Percentiles rank a stretch among this genome's conserved stretches.
Conservation (phyloP, 2,888 invertebrate species). For the Lasioglossum lativentre region DNA sequence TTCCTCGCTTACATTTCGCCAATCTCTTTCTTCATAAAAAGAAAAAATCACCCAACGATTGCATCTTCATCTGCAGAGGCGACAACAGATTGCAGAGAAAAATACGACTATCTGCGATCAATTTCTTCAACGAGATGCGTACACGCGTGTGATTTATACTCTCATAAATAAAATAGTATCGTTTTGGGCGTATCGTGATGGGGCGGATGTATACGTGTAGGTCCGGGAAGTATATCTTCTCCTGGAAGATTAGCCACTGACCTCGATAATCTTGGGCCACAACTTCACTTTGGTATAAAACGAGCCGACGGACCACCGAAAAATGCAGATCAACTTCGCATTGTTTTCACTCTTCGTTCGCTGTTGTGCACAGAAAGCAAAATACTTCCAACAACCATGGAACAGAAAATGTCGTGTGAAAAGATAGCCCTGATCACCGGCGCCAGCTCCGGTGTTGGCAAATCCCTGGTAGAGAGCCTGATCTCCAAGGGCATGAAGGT, state of each 20-base stretch:
- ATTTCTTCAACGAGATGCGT: background rate
- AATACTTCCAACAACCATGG: constrained; percentile 73
- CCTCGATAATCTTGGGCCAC: constrained; percentile 66
- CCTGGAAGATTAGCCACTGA: constrained; percentile 56
- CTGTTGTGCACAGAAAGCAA: background rate
- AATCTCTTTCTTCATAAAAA: too few relatives aligned
- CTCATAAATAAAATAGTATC: constrained; percentile 50
- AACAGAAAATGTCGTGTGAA: constrained; percentile 81
- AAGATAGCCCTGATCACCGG: constrained; percentile 85
- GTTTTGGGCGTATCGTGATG: constrained; percentile 4
- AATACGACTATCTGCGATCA: background rate
- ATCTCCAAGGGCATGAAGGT: constrained; percentile 84
- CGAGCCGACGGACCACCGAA: constrained; percentile 12
- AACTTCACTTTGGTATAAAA: constrained; percentile 61
- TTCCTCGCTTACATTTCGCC: too few relatives aligned
- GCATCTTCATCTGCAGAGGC: background rate
- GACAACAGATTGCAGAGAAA: background rate
- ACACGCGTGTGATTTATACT: constrained; percentile 1
- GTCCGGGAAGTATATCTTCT: constrained; percentile 36
- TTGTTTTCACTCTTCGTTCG: constrained; percentile 17
- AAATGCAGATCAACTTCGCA: constrained; percentile 43
- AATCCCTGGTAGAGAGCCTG: constrained; percentile 80
- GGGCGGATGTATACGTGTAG: constrained; percentile 14
- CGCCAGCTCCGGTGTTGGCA: constrained; percentile 85
- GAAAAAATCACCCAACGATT: background rate